Conservation (phyloP, 2,888 invertebrate genomes). For the Cataglyphis cursor region DNA sequence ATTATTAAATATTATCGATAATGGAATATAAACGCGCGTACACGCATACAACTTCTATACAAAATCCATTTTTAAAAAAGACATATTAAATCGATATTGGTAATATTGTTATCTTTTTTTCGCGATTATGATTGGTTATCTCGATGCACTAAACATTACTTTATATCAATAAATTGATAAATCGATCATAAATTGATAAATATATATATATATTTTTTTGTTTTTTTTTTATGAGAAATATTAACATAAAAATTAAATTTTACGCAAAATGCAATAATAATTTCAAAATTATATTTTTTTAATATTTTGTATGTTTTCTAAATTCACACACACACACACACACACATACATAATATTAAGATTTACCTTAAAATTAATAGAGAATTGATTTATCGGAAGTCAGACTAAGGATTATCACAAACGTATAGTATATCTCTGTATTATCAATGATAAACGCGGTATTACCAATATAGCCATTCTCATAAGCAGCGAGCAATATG, state of each 20-base stretch:
- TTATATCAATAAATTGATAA: too few relatives aligned
- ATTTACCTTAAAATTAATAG: neutral
- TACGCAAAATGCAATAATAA: slow-evolving; percentile 15
- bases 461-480: slow-evolving; percentile 31
- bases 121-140: too few relatives aligned
- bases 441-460: slow-evolving; percentile 38
- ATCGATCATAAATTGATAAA: neutral
- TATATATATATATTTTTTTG: too few relatives aligned
- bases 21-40: slow-evolving; percentile 8
- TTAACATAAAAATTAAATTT: slow-evolving; percentile 34
- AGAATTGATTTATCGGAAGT: neutral
- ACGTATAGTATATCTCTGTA: neutral
- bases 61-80: too few relatives aligned
- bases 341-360: neutral
- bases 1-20: slow-evolving; percentile 32
- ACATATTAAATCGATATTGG: too few relatives aligned
- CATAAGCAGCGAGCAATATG: slow-evolving; percentile 40
- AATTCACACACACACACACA: too few relatives aligned
- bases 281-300: neutral
- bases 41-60: neutral
- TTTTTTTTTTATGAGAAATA: neutral
- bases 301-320: too few relatives aligned
- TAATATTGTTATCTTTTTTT: too few relatives aligned
- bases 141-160: too few relatives aligned
- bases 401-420: slow-evolving; percentile 42